A percentile compares a stretch with the other conserved stretches of the same genome.
Conservation (phyloP, 2,797 vertebrate genomes). For the Epinephelus malabaricus region DNA sequence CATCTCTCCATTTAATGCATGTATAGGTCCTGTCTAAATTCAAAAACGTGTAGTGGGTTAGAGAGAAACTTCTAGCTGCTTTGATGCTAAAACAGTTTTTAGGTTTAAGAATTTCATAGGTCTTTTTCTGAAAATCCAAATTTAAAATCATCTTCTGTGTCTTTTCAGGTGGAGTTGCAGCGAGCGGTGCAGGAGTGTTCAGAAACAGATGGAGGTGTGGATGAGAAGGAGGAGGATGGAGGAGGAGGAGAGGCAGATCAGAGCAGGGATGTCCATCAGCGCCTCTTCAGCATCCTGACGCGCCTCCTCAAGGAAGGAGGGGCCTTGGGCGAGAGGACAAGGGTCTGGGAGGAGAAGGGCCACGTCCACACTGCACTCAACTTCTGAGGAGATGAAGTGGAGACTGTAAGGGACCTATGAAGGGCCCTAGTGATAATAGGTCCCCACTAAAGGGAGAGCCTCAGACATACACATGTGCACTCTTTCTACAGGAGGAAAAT, state of each 20-base stretch:
- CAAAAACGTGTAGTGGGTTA: no score
- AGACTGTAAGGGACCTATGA: neutral
- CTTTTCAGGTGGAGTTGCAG: conserved; percentile 86
- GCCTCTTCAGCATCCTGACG: conserved; percentile 86
- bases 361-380: conserved; percentile 77
- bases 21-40: no score
- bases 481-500: no score
- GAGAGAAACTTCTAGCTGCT: no score
- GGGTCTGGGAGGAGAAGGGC: conserved; percentile 39
- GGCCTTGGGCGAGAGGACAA: conserved; percentile 63
- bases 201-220: conserved; percentile 60
- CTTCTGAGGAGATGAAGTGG: conserved; percentile 68
- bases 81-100: no score
- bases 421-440: no score
- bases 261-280: conserved; percentile 61
- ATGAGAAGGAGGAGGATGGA: neutral
- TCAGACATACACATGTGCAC: neutral
- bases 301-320: conserved; percentile 86
- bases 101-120: no score
- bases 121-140: no score
- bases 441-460: no score
- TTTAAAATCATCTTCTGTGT: neutral
- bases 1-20: no score
- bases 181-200: conserved; percentile 91
- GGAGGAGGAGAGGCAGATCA: neutral